These are phyloP conservation scores for Ecliptopera silaceata DNA, from an alignment of 2,888 invertebrate genomes.

Conservation along the genomic window DNA sequence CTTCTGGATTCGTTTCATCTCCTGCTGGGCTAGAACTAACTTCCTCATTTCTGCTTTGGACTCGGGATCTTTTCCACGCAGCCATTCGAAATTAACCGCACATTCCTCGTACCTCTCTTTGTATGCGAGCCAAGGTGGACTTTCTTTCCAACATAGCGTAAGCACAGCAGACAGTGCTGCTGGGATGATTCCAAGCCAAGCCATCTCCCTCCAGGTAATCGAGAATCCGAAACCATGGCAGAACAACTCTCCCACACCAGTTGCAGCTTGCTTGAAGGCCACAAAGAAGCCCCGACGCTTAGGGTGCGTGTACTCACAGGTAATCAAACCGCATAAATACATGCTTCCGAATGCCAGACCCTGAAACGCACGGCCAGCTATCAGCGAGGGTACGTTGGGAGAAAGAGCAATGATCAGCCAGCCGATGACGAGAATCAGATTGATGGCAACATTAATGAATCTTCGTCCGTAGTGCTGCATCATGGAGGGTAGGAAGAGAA, in stretches of 20 bases:
- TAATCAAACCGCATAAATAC: slow-evolving; percentile 29
- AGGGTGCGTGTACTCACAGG: slow-evolving; percentile 41
- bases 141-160: slow-evolving; percentile 42
- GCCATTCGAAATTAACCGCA: slow-evolving; percentile 31
- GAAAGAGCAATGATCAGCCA: slow-evolving; percentile 41
- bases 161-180: slow-evolving; percentile 31
- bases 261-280: slow-evolving; percentile 29
- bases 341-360: slow-evolving; percentile 40
- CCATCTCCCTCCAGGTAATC: slow-evolving; percentile 40
- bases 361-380: slow-evolving; percentile 37
- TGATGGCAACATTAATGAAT: slow-evolving; percentile 1
- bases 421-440: slow-evolving; percentile 22
- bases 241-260: slow-evolving; percentile 33
- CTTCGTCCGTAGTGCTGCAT: slow-evolving; percentile 14
- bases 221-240: slow-evolving; percentile 36
- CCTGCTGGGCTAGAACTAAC: slow-evolving; percentile 10
- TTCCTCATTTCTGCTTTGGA: slow-evolving; percentile 6
- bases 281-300: slow-evolving; percentile 36
- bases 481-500: slow-evolving; percentile 9
- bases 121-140: slow-evolving; percentile 44
- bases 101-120: slow-evolving; percentile 42
- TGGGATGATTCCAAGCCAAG: slow-evolving; percentile 37
- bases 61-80: slow-evolving; percentile 27
- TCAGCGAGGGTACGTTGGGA: slow-evolving; percentile 24
- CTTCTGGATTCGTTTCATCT: slow-evolving; percentile 4